Evolutionary conservation across 64 coral and sea anemone genomes (phyloP).

Genomic region (Montipora capricornis): DNA sequence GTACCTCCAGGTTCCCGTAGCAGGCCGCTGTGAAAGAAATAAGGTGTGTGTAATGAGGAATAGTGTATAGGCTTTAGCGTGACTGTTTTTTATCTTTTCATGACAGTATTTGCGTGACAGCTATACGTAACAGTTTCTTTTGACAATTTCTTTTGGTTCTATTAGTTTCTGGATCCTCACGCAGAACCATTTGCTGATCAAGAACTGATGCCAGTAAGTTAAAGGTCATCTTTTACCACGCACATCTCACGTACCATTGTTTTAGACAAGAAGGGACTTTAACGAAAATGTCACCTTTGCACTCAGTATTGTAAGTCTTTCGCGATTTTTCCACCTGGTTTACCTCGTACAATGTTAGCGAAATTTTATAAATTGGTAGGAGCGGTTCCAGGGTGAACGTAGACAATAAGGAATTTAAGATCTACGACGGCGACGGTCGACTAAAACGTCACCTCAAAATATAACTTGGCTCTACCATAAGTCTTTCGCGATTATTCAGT

Average conservation of each 20-base stretch:
- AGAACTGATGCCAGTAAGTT: conserved; percentile 69
- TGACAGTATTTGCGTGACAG: background rate
- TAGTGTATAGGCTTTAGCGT: background rate
- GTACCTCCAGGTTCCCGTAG: conserved; percentile 71
- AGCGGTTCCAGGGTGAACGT: no score
- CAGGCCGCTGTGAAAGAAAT: conserved; percentile 29
- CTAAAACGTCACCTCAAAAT: no score
- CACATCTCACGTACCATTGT: background rate
- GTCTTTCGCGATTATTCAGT: no score
- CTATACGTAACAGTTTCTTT: background rate
- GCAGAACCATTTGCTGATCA: conserved; percentile 70
- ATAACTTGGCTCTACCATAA: no score
- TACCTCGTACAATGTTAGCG: no score
- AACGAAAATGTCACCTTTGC: no score
- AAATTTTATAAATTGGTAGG: no score
- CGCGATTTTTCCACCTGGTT: no score
- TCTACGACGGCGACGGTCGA: no score
- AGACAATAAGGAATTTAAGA: no score
- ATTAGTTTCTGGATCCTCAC: conserved; percentile 72
- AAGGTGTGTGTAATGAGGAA: background rate
- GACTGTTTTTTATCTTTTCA: background rate
- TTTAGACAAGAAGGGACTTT: no score
- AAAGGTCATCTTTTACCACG: background rate
- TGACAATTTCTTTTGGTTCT: conserved; percentile 3
- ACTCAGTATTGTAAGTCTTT: no score